Percentiles rank a stretch among this genome's conserved stretches.
phyloP scores from a whole-genome alignment of 2,113 vertebrate genomes.

The Hippocampus guttulatus region DNA sequence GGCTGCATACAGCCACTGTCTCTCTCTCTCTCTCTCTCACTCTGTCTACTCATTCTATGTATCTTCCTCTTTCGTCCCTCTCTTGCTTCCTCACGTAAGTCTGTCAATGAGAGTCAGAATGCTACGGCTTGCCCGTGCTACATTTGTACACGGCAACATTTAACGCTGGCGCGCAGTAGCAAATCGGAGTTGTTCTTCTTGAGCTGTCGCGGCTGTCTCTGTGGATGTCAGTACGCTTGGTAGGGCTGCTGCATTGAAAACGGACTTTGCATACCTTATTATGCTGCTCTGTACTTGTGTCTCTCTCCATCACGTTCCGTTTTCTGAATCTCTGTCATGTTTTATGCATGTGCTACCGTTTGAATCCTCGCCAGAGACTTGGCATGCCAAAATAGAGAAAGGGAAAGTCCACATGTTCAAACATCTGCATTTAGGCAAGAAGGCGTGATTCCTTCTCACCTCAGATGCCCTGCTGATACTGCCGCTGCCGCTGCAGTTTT shows the following conservation, averaged over 20 bases:
- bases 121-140: slow-evolving; percentile 9
- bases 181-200: slow-evolving; percentile 15
- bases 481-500: slow-evolving; percentile 44
- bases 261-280: slow-evolving; percentile 61
- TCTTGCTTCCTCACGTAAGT: slow-evolving; percentile 33
- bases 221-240: slow-evolving; percentile 29
- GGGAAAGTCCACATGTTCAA: slow-evolving; percentile 6
- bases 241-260: slow-evolving; percentile 51
- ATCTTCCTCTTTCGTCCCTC: slow-evolving; percentile 13
- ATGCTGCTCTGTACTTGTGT: slow-evolving; percentile 34
- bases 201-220: slow-evolving; percentile 26
- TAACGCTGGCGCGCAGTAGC: slow-evolving; percentile 27
- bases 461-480: slow-evolving; percentile 48
- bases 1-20: slow-evolving; percentile 34
- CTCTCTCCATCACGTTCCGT: slow-evolving; percentile 21
- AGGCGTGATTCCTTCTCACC: slow-evolving; percentile 37
- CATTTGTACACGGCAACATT: slow-evolving; percentile 28
- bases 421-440: slow-evolving; percentile 12
- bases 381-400: slow-evolving; percentile 30
- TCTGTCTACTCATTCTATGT: slow-evolving; percentile 9
- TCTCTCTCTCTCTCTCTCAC: slow-evolving; percentile 19
- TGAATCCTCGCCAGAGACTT: slow-evolving; percentile 34
- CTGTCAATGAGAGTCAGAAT: slow-evolving; percentile 34
- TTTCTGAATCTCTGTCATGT: slow-evolving; percentile 43
- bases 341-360: slow-evolving; percentile 54